Conservation (phyloP, 1,140 invertebrate species). For the Drosophila bipectinata region DNA sequence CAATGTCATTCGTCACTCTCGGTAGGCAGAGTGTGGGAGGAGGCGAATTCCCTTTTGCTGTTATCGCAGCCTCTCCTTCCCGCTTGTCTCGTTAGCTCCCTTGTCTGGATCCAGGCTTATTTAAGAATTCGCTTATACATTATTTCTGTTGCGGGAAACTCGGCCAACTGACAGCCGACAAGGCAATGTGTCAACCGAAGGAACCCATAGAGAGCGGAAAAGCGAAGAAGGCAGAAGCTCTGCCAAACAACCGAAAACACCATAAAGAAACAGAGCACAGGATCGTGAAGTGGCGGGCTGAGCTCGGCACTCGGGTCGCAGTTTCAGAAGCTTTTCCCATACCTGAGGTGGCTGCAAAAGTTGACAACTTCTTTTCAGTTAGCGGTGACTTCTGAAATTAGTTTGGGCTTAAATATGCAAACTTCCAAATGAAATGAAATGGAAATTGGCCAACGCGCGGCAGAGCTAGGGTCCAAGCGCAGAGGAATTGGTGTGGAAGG, state of each 20-base stretch:
- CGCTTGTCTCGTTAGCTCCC: conserved; percentile 8
- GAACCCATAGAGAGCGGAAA: conserved; percentile 5
- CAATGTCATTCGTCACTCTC: conserved; percentile 60
- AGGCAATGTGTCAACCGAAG: conserved; percentile 34
- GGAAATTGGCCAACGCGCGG: conserved; percentile 12
- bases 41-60: conserved; percentile 11
- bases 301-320: neutral
- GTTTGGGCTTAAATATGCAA: conserved; percentile 41
- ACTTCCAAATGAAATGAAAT: conserved; percentile 44
- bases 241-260: conserved; percentile 8
- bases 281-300: neutral
- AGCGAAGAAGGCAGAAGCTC: conserved; percentile 1
- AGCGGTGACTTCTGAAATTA: conserved; percentile 38
- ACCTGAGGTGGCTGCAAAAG: conserved; percentile 31
- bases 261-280: conserved; percentile 9
- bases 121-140: conserved; percentile 58
- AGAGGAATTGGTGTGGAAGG: conserved; percentile 14
- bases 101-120: conserved; percentile 43
- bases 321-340: conserved; percentile 5
- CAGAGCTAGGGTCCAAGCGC: neutral
- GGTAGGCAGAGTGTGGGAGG: conserved; percentile 7
- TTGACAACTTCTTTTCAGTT: conserved; percentile 38
- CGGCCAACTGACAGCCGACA: conserved; percentile 52
- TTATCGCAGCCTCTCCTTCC: neutral
- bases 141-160: conserved; percentile 47